A percentile compares a stretch with the other conserved stretches of the same genome.
Evolutionary conservation across 2,888 invertebrate genomes (phyloP).

Genomic region (Agriotes lineatus): DNA sequence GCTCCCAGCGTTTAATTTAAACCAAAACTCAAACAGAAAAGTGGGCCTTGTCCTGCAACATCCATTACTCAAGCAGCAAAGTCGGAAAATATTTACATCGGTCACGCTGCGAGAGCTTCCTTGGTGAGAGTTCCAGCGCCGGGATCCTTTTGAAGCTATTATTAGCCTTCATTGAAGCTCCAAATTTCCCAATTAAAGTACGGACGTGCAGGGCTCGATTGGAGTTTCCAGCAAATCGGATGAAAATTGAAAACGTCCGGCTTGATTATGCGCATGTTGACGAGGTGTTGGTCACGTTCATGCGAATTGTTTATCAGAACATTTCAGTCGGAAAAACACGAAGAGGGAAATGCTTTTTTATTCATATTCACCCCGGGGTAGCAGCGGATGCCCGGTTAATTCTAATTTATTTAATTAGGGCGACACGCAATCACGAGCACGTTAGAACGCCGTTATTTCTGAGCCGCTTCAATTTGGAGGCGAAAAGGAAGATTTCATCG

Average conservation of each 20-base stretch:
- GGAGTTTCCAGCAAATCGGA: not conserved
- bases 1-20: conserved; percentile 6
- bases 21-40: not conserved
- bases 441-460: not conserved
- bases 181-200: not conserved
- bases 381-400: conserved; percentile 11
- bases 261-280: not conserved
- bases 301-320: not conserved
- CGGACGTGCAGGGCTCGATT: not conserved
- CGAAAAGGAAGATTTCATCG: not conserved
- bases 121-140: not conserved
- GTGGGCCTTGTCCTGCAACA: conserved; percentile 10
- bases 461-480: not conserved
- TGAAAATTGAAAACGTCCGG: conserved; percentile 1
- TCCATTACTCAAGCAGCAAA: conserved; percentile 5
- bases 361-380: not conserved
- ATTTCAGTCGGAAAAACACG: conserved; percentile 6
- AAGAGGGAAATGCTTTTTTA: not conserved
- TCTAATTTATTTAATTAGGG: conserved; percentile 2
- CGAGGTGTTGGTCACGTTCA: conserved; percentile 12
- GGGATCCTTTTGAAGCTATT: conserved; percentile 11
- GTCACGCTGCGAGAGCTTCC: conserved; percentile 1
- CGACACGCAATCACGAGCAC: not conserved
- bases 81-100: conserved; percentile 9
- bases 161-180: not conserved